Conservation (phyloP, 2,888 invertebrate species). For the Yponomeuta plumbellus region DNA sequence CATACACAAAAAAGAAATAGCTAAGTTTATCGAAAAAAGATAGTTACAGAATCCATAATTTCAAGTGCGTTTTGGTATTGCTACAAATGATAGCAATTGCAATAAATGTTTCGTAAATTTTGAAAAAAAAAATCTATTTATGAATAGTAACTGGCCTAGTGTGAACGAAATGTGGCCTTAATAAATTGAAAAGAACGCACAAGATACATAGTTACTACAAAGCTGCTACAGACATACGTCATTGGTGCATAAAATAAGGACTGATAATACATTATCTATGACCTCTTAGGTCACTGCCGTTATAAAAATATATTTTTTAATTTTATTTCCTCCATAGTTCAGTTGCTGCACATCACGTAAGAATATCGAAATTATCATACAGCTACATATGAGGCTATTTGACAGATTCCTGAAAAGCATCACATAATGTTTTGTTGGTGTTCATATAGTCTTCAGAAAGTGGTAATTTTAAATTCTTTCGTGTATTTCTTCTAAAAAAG, state of each 20-base stretch:
- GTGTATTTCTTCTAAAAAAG: no score
- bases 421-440: no score
- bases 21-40: not conserved
- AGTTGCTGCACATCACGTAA: not conserved
- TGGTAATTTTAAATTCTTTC: no score
- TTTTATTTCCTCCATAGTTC: constrained; percentile 26
- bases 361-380: not conserved
- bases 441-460: no score
- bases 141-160: no score
- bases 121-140: no score
- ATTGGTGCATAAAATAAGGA: constrained; percentile 37
- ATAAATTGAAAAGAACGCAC: not conserved
- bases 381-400: no score
- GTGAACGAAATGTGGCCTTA: not conserved
- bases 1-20: not conserved
- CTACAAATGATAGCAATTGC: no score
- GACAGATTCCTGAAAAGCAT: no score
- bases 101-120: no score
- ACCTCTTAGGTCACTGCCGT: constrained; percentile 34
- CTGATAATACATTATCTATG: constrained; percentile 29
- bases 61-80: not conserved
- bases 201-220: constrained; percentile 31
- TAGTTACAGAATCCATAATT: not conserved
- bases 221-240: constrained; percentile 28
- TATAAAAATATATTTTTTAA: constrained; percentile 42